Conservation (phyloP, 2,797 vertebrate species). For the Myiothlypis chrysogaster region DNA sequence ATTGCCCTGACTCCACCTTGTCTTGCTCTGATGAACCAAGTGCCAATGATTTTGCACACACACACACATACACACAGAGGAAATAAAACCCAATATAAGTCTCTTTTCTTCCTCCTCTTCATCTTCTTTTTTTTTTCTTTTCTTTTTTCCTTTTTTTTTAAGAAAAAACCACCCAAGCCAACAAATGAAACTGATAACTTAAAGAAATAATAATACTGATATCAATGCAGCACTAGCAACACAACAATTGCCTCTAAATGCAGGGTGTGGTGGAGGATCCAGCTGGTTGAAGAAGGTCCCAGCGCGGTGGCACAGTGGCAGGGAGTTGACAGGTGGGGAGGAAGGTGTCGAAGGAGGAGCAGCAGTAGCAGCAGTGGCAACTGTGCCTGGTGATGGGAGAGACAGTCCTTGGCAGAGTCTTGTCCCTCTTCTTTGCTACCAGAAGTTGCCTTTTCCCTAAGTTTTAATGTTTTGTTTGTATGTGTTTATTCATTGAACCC, state of each 20-base stretch:
- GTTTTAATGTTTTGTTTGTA: conserved; percentile 61
- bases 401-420: conserved; percentile 63
- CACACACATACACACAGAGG: conserved; percentile 54
- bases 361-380: conserved; percentile 53
- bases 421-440: conserved; percentile 67
- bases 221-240: conserved; percentile 76
- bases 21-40: conserved; percentile 66
- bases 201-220: conserved; percentile 80
- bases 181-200: conserved; percentile 64
- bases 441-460: conserved; percentile 68
- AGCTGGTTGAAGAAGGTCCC: conserved; percentile 65
- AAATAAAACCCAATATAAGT: conserved; percentile 54
- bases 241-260: conserved; percentile 74
- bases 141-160: background rate
- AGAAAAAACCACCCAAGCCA: conserved; percentile 43
- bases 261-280: conserved; percentile 59
- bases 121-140: background rate
- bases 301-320: conserved; percentile 52
- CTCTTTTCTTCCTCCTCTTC: conserved; percentile 52
- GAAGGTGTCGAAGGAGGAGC: conserved; percentile 32
- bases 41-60: conserved; percentile 68
- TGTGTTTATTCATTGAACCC: conserved; percentile 61
- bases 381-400: conserved; percentile 46
- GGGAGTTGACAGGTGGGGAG: conserved; percentile 41
- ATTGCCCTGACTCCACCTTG: conserved; percentile 67